Evolutionary conservation across 1,140 invertebrate genomes (phyloP).

Genomic region (Bombyx mandarina): DNA sequence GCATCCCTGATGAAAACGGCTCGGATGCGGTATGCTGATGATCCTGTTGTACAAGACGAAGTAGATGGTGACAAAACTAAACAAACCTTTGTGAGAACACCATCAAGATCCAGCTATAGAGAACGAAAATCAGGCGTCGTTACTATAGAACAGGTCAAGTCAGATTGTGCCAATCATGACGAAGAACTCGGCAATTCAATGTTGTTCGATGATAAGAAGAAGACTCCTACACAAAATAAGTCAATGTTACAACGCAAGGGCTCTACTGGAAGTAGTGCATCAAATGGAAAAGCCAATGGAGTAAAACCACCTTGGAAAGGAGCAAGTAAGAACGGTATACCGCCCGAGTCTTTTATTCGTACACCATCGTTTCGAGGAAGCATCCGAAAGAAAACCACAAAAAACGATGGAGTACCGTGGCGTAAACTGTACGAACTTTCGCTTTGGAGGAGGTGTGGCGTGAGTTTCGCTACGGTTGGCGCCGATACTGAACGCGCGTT

Average conservation of each 20-base stretch:
- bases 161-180: constrained; percentile 42
- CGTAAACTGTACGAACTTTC: constrained; percentile 71
- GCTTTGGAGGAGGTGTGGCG: constrained; percentile 65
- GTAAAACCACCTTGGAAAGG: constrained; percentile 70
- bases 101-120: constrained; percentile 63
- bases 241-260: constrained; percentile 35
- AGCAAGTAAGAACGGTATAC: constrained; percentile 47
- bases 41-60: constrained; percentile 48
- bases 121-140: constrained; percentile 58
- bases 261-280: constrained; percentile 28
- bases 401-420: constrained; percentile 67
- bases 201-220: constrained; percentile 47
- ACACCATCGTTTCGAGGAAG: constrained; percentile 57
- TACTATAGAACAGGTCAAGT: constrained; percentile 62
- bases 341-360: constrained; percentile 46
- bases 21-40: constrained; percentile 70
- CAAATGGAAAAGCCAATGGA: constrained; percentile 41
- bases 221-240: constrained; percentile 33
- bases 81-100: constrained; percentile 47
- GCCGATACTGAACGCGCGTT: constrained; percentile 53
- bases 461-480: constrained; percentile 51
- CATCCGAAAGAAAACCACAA: constrained; percentile 46
- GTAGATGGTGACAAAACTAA: constrained; percentile 56
- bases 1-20: constrained; percentile 73
- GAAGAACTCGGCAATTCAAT: constrained; percentile 39